Evolutionary conservation across 2,113 vertebrate genomes (phyloP).

Genomic region (Pelmatolapia mariae): DNA sequence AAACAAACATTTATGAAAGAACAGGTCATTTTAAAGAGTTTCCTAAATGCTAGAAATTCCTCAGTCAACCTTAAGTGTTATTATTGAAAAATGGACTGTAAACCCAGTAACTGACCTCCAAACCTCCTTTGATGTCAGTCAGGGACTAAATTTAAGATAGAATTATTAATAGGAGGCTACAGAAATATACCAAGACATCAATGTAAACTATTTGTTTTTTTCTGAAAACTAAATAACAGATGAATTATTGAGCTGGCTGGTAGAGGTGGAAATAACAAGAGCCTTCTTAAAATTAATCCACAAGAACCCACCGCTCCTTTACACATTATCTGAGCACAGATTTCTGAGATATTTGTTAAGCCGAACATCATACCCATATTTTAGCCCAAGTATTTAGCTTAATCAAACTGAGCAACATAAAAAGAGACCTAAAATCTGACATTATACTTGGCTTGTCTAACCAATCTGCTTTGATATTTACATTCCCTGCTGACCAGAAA

Average conservation of each 20-base stretch:
- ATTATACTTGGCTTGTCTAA: not conserved
- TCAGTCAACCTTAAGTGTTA: not conserved
- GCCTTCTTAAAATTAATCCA: not conserved
- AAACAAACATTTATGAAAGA: not conserved
- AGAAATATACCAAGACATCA: not conserved
- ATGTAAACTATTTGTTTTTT: not conserved
- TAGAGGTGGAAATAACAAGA: not conserved
- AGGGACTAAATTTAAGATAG: not conserved
- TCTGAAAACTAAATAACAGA: not conserved
- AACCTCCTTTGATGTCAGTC: not conserved
- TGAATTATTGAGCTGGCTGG: not conserved
- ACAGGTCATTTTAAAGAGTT: not conserved
- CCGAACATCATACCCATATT: not conserved
- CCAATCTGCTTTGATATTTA: constrained; percentile 24
- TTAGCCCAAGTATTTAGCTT: not conserved
- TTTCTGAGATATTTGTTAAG: not conserved
- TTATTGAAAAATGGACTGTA: not conserved
- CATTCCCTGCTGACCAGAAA: constrained; percentile 14
- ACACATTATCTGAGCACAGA: accelerated
- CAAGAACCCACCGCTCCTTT: not conserved
- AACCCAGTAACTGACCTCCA: not conserved
- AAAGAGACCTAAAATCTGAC: not conserved
- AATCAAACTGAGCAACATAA: not conserved
- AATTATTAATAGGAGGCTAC: not conserved
- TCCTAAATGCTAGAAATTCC: not conserved